phyloP scores from a whole-genome alignment of 1,140 invertebrate species.

The Ganaspis sp. region DNA sequence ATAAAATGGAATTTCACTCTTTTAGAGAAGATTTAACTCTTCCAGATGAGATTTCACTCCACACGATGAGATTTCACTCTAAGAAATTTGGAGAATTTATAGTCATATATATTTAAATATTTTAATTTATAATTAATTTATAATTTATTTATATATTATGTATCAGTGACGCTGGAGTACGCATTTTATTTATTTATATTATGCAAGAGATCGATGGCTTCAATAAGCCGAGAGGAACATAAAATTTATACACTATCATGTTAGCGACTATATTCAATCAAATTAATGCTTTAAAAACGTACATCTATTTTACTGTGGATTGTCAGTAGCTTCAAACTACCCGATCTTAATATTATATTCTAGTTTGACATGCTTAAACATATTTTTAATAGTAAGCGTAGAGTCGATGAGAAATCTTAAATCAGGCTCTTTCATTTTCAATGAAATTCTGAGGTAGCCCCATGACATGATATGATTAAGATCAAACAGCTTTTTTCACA shows the following conservation, averaged over 20 bases:
- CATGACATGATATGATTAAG: background rate
- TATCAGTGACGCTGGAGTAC: slow-evolving; percentile 12
- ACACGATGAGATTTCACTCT: too few species aligned
- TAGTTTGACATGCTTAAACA: background rate
- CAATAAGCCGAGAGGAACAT: slow-evolving; percentile 71
- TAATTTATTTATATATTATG: background rate
- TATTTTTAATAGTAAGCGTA: slow-evolving; percentile 1
- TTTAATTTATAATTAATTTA: background rate
- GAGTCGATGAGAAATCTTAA: background rate
- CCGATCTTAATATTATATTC: background rate
- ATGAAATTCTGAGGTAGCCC: slow-evolving; percentile 12
- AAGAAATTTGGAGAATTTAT: too few species aligned
- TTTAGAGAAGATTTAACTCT: too few species aligned
- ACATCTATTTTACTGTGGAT: background rate
- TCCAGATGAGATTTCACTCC: too few species aligned
- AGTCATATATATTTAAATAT: too few species aligned
- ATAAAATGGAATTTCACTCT: too few species aligned
- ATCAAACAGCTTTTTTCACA: background rate
- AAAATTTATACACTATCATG: slow-evolving; percentile 63
- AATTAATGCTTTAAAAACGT: background rate
- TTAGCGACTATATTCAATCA: slow-evolving; percentile 51
- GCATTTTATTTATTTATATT: slow-evolving; percentile 51
- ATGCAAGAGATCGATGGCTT: slow-evolving; percentile 72
- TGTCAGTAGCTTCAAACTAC: background rate
- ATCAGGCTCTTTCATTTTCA: background rate